These are phyloP conservation scores for Xestia rhomboidea DNA, from an alignment of 2,888 invertebrate species.

Conservation along the genomic window DNA sequence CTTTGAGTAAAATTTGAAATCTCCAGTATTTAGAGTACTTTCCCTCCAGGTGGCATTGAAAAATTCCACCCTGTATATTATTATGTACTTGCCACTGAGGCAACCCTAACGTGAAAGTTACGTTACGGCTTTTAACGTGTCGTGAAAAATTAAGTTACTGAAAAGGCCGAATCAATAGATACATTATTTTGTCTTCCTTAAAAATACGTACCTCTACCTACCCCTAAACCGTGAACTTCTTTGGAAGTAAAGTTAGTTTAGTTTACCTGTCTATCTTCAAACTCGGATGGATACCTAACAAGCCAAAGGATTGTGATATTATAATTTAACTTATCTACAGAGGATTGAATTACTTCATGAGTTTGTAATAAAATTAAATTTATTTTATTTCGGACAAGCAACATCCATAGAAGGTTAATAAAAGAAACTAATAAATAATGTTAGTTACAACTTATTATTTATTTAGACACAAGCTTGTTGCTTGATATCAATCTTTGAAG, in stretches of 20 bases:
- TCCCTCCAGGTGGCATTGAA: no score
- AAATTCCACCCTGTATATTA: no score
- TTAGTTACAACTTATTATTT: no score
- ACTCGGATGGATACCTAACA: background rate
- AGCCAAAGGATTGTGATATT: background rate
- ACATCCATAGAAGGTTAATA: no score
- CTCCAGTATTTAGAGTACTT: no score
- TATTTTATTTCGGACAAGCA: no score
- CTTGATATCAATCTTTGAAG: no score
- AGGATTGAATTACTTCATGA: background rate
- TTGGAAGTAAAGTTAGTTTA: slow-evolving; percentile 6
- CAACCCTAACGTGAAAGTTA: background rate
- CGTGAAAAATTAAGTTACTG: slow-evolving; percentile 34
- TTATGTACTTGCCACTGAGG: background rate
- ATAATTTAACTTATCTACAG: background rate
- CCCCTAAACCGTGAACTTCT: background rate
- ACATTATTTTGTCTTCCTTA: slow-evolving; percentile 2
- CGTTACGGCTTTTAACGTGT: slow-evolving; percentile 16
- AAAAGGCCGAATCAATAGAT: background rate
- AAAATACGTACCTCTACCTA: background rate
- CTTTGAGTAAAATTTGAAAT: no score
- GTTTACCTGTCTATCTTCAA: background rate
- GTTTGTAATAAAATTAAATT: no score
- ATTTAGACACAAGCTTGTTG: no score
- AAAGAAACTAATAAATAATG: no score